Base-by-base conservation (phyloP, 2,797 vertebrate genomes). In the Helicolenus hilgendorfi region DNA sequence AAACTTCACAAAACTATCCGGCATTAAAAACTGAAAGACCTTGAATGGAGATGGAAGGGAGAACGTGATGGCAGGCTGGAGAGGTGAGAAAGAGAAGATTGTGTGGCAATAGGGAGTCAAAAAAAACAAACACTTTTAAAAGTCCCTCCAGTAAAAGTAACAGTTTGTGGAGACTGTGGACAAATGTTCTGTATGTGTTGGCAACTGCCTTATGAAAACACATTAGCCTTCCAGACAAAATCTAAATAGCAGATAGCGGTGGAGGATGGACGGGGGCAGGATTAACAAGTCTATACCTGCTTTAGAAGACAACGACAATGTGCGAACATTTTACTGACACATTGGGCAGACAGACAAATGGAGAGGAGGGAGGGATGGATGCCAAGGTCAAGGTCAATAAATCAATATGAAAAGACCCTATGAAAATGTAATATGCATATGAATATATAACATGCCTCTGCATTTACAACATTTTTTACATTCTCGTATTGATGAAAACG, bases 301-400 rank as follows among this genome's bases (percentile, higher is more conserved):
- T 94, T 77, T 68, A 77, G 81, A 89, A 88, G 90, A 94, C 90
- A 63, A 81, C 81, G 95, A 96, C 96, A 96, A 93, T 4, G 94
- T 94, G 96, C 88, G 79, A 96, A 96, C 92, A 58, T 93, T 95
- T 89, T 74, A 87, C 92, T 96, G 90, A 93, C 96, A 96, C 94
- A 96, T 97, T 29, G 27, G 38, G 75, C 76, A 84, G 96, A 96
- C 96, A 95, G 92, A 91, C 79, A 77, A 87, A 84, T 70, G 83
- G 38, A 59, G 78, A 41, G 80, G 67, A 83, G 84, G 80, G 87
- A 84, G 81, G 41, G 36, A 67, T 53, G 45, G 73, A 85, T 53
- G 79, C 64, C 81, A 83, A 94, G 94, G 92, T 94, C 94, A 94
- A 96, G 93, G 92, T 92, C 90, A 89, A 63, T 79, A 68, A 86